phyloP scores from a whole-genome alignment of 2,113 vertebrate species.

The Zosterops japonicus region DNA sequence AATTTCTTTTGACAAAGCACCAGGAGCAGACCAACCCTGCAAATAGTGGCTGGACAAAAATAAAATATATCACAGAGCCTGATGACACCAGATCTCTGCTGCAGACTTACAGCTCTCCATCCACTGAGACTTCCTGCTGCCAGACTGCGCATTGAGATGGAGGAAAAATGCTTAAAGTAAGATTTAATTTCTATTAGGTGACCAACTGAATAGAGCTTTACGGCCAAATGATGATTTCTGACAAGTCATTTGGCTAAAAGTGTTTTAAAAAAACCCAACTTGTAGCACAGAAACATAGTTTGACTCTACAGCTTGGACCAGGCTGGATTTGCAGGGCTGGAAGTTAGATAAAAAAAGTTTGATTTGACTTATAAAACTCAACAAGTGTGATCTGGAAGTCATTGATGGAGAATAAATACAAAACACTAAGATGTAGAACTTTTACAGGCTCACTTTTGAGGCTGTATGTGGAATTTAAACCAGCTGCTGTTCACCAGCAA shows the following conservation, averaged over 20 bases:
- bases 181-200: not conserved
- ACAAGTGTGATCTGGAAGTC: slow-evolving; percentile 57
- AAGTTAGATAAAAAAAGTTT: slow-evolving; percentile 28
- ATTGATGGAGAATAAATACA: slow-evolving; percentile 46
- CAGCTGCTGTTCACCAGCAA: slow-evolving; percentile 25
- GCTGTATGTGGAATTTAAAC: slow-evolving; percentile 23
- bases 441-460: slow-evolving; percentile 44
- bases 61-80: not conserved
- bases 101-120: not conserved
- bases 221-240: not conserved
- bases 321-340: not conserved
- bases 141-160: not conserved
- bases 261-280: not conserved
- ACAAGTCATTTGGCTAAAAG: not conserved
- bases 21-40: not conserved
- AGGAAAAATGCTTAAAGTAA: not conserved
- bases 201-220: not conserved
- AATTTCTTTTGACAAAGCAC: not conserved
- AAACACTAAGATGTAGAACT: not conserved
- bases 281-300: not conserved
- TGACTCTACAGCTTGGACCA: not conserved
- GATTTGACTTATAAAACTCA: slow-evolving; percentile 46
- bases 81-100: not conserved
- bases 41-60: not conserved
- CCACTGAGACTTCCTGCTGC: not conserved